Base-by-base conservation (phyloP, 53 echinoderm and acorn worm species). In the Arbacia lixula region DNA sequence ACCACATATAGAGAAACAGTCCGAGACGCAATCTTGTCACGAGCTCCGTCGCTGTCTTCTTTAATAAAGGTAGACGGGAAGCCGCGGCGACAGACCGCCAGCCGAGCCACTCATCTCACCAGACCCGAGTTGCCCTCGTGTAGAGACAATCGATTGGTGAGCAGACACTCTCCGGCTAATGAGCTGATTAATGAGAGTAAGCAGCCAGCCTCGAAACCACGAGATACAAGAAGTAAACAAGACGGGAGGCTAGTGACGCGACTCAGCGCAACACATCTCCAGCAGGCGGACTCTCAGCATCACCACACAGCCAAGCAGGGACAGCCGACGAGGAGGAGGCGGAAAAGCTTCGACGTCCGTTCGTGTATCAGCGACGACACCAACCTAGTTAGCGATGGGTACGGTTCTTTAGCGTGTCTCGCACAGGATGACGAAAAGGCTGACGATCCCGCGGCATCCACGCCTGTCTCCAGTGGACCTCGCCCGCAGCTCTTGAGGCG, bases 351-450 rank as follows among this genome's bases (percentile, higher is more conserved):
- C 28, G 82, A 49, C 36, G 39, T 43, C 12, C 36, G 64, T 20
- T 81, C 82, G 49, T 81, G 62, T 27, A 40, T 46, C 10, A 81
- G 82, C 35, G 82, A 81, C 43, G 82, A 81, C 46, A 81, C 63
- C 5, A 31, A 60, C 28, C 11, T 55, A 36, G 21, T 76, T 32
- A 76, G 76, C 37, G 58, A 60, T 9, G 82, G 82, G 1, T 81
- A 81, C 30, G 46, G 31, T 16, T 63, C 82, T 3, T n/a, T 63
- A 21, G 8, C 62, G 28, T 43, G 2, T 46, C 12, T 25, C 9
- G 57, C 36, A 16, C 38, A 58, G 21, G 1, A 2, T 14, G 30
- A 53, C 1, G 5, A 20, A 9, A 31, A 30, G 20, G 9, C 35
- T 8, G 14, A 31, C 11, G 26, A 51, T 20, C 52, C 33, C 10